Conservation (phyloP, 2,113 vertebrate genomes). For the Spheniscus mendiculus region DNA sequence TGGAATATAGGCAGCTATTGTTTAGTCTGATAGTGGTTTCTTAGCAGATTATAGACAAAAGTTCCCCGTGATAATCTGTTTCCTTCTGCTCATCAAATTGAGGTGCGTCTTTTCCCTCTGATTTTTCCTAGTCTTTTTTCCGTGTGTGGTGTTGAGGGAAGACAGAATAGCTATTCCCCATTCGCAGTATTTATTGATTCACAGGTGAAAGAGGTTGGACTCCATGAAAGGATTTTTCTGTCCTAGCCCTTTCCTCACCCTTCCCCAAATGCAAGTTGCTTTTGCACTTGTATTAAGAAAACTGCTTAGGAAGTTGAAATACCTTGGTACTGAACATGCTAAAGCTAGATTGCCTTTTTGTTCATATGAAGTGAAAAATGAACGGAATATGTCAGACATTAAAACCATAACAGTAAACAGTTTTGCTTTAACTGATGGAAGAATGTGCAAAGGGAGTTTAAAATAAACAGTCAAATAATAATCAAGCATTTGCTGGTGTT, state of each 20-base stretch:
- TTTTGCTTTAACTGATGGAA: neutral
- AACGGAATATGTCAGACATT: neutral
- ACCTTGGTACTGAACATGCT: neutral
- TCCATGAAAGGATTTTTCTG: neutral
- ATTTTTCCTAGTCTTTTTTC: neutral
- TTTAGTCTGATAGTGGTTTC: neutral
- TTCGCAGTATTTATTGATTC: neutral
- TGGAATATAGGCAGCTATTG: conserved; percentile 3
- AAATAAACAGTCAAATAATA: conserved; percentile 13
- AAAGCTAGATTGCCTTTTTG: neutral
- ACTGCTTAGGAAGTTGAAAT: neutral
- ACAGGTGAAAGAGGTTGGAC: neutral
- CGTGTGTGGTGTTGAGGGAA: neutral
- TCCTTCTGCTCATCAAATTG: neutral
- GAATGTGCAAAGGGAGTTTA: neutral
- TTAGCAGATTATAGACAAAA: neutral
- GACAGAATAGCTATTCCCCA: neutral
- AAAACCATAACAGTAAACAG: neutral
- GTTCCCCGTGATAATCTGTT: neutral
- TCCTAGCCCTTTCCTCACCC: neutral
- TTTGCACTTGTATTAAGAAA: neutral
- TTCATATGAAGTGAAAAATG: neutral
- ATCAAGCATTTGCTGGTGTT: neutral
- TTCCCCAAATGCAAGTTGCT: neutral
- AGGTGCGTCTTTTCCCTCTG: neutral